Evolutionary conservation across 2,113 vertebrate species (phyloP), one percentile per base, ranked within the genome.

Genomic region (rabbit (Oryctolagus cuniculus)): DNA sequence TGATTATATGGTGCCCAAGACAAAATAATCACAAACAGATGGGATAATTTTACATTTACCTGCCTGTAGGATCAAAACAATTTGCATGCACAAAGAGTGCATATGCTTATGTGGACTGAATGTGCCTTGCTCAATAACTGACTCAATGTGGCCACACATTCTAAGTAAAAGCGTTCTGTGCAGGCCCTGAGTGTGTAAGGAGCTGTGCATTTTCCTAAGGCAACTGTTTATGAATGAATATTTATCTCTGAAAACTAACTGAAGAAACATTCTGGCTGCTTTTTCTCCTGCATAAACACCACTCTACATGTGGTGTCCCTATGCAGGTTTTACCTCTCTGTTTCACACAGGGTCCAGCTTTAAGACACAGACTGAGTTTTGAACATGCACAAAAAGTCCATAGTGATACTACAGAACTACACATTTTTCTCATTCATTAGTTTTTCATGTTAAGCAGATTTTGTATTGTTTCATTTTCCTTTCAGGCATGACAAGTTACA

Each of bases 181-280:
- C 83, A 89, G 89, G 22, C 44, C 21, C 67, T 70, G 29, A 72
- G 74, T 12, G 86, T 51, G 11, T 24, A 55, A 85, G 86, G 67
- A 94, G 49, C 53, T 94, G 63, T 63, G n/a, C n/a, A 2, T 88
- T 91, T 87, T 92, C 89, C 85, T 70, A 67, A 89, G 75, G 38
- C 69, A 84, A 25, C 49, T 31, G 24, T 79, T 70, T 90, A 64
- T 64, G 81, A 95, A 79, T 86, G 93, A 96, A 90, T 88, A 87
- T 90, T 94, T 69, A 91, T 84, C 87, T 88, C 66, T 34, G 72
- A 89, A 87, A 84, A 53, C 91, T 36, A 67, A 83, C 87, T 51
- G 83, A 80, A 31, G n/a, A 92, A 87, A 49, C 63, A 66, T 16
- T 87, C 64, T 53, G 75, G 55, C 86, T 80, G 82, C 51, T 49